Percentiles rank a stretch among this genome's conserved stretches.
Evolutionary conservation across 2,888 invertebrate species (phyloP).

Genomic region (Apodemia mormo): DNA sequence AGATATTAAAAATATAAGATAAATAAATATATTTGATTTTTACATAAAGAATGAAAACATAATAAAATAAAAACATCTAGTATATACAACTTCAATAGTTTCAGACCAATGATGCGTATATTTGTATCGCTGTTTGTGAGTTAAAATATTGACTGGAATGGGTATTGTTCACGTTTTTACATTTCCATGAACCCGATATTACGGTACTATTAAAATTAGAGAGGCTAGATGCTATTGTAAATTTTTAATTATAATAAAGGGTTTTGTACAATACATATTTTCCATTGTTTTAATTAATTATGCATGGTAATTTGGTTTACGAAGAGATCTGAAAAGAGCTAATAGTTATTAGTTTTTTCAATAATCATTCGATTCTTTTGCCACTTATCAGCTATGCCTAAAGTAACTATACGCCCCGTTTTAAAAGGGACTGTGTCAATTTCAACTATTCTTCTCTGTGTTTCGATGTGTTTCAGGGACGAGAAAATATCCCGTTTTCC

Average conservation of each 20-base stretch:
- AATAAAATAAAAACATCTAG: too few species aligned
- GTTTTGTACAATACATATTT: neutral
- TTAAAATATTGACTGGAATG: slow-evolving; percentile 21
- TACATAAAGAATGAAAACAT: too few species aligned
- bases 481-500: too few species aligned
- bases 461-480: too few species aligned
- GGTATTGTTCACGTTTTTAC: slow-evolving; percentile 18
- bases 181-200: slow-evolving; percentile 16
- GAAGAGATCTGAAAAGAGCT: neutral
- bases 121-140: slow-evolving; percentile 25
- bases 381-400: too few species aligned
- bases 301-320: neutral
- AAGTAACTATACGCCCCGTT: too few species aligned
- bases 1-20: too few species aligned
- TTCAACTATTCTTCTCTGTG: too few species aligned
- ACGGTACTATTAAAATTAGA: slow-evolving; percentile 15
- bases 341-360: neutral
- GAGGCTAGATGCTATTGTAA: slow-evolving; percentile 11
- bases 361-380: too few species aligned
- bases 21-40: too few species aligned
- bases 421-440: too few species aligned
- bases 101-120: slow-evolving; percentile 22
- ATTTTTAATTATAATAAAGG: slow-evolving; percentile 10
- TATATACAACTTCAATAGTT: neutral
- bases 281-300: neutral